These are phyloP conservation scores for Euborellia annulipes DNA, from an alignment of 1,140 invertebrate genomes.

Conservation along the genomic window DNA sequence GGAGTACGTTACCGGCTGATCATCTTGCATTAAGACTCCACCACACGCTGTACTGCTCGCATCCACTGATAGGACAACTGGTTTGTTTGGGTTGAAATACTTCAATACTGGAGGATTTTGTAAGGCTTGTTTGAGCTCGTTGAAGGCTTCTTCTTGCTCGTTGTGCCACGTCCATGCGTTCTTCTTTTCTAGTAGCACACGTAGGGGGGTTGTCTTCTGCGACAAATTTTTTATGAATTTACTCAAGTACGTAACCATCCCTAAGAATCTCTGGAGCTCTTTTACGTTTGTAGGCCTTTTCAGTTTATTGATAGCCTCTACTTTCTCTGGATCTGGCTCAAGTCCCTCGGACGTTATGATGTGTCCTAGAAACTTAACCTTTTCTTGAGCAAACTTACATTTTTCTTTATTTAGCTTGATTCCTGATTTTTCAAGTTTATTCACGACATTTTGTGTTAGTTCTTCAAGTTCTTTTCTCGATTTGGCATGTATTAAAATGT, in stretches of 20 bases:
- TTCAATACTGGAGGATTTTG: conserved; percentile 8
- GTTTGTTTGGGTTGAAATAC: conserved; percentile 16
- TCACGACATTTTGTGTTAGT: too few species aligned
- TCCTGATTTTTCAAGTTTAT: neutral
- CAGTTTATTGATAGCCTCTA: conserved; percentile 4
- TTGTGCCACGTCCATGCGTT: conserved; percentile 17
- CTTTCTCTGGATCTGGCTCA: conserved; percentile 15
- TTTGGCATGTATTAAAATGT: neutral
- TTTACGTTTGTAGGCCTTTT: conserved; percentile 12
- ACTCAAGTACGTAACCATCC: conserved; percentile 17
- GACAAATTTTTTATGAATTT: conserved; percentile 12
- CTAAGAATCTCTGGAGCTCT: conserved; percentile 16
- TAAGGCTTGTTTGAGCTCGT: conserved; percentile 16
- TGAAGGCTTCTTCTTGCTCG: conserved; percentile 19
- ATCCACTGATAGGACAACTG: conserved; percentile 5
- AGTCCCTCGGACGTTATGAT: conserved; percentile 4
- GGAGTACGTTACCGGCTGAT: conserved; percentile 20
- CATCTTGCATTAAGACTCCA: conserved; percentile 20
- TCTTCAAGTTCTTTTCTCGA: too few species aligned
- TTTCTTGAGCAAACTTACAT: neutral
- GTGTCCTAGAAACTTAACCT: conserved; percentile 6
- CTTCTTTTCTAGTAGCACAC: conserved; percentile 19
- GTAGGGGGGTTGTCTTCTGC: conserved; percentile 15
- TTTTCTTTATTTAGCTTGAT: neutral
- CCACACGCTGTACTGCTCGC: conserved; percentile 18